phyloP scores from a whole-genome alignment of 2,113 vertebrate genomes.

The Mesocricetus auratus region DNA sequence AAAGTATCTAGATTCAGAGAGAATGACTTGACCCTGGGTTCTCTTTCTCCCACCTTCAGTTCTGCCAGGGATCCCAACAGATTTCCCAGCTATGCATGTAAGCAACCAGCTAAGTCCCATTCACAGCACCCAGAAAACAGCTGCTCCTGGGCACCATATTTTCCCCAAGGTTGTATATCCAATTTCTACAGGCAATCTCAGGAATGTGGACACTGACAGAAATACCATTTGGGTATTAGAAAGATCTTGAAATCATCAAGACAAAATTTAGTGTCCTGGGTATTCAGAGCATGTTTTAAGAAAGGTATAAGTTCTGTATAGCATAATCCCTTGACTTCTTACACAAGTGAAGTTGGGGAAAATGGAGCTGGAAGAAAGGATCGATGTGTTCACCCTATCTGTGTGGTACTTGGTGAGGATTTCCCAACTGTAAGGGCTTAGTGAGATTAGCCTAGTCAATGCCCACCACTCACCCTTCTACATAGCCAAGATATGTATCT shows the following conservation, averaged over 20 bases:
- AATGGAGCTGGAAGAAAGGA: background rate
- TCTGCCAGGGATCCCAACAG: background rate
- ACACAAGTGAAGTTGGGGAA: background rate
- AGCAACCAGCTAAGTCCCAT: background rate
- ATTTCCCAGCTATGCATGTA: background rate
- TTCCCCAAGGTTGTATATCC: background rate
- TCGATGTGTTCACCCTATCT: background rate
- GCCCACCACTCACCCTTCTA: background rate
- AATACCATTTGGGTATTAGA: background rate
- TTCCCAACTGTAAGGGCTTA: background rate
- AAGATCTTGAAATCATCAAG: background rate
- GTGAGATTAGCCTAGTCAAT: background rate
- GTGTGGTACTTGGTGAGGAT: background rate
- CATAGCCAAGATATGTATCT: background rate
- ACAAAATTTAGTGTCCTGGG: background rate
- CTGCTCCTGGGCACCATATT: background rate
- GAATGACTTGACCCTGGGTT: background rate
- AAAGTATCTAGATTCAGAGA: background rate
- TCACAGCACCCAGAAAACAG: background rate
- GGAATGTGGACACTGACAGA: background rate
- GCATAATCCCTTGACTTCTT: background rate
- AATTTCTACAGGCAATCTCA: background rate
- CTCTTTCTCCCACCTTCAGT: background rate
- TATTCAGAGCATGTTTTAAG: background rate
- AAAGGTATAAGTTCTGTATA: background rate